These are phyloP conservation scores for Tortrix viridana DNA, from an alignment of 2,888 invertebrate species.

Conservation along the genomic window DNA sequence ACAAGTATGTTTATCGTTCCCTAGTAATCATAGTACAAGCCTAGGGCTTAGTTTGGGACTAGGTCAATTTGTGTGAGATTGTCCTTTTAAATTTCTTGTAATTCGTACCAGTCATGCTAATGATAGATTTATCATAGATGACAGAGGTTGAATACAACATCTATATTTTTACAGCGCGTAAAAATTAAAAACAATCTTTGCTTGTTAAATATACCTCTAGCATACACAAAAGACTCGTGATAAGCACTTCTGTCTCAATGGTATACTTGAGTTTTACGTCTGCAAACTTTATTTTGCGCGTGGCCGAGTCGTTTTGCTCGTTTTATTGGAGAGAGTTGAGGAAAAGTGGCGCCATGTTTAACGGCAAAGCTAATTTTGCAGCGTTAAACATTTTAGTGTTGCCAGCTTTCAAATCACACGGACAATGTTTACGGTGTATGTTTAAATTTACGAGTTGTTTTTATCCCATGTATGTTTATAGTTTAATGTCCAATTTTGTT, in stretches of 20 bases:
- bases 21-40: no score
- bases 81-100: no score
- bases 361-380: constrained; percentile 1
- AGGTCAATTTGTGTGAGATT: no score
- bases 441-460: constrained; percentile 14
- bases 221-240: no score
- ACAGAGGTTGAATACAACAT: no score
- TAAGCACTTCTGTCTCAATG: neutral
- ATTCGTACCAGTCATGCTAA: no score
- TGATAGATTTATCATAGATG: no score
- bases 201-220: no score
- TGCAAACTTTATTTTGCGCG: constrained; percentile 2
- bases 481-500: neutral
- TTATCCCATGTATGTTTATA: constrained; percentile 6
- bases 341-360: constrained; percentile 4
- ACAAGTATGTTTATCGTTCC: no score
- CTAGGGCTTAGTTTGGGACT: no score
- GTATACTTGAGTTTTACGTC: constrained; percentile 1
- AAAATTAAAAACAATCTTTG: neutral
- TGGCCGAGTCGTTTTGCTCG: neutral
- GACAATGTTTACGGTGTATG: constrained; percentile 7
- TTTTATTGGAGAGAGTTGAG: neutral
- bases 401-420: constrained; percentile 3
- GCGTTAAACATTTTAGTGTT: constrained; percentile 2
- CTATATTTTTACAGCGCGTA: no score